phyloP scores from a whole-genome alignment of 2,888 invertebrate genomes.

The Aricia artaxerxes region DNA sequence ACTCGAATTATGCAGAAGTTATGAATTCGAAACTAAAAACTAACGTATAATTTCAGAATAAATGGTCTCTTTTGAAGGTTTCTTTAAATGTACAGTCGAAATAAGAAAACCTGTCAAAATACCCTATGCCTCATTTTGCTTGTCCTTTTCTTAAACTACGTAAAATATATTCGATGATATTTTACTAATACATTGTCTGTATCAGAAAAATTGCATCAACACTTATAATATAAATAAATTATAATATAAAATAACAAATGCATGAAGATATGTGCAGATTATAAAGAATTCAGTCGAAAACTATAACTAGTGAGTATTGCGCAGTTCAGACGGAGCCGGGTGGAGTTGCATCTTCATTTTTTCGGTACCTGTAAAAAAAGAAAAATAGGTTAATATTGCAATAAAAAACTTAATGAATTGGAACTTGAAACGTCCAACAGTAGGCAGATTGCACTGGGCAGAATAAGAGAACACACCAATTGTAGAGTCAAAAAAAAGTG shows the following conservation, averaged over 20 bases:
- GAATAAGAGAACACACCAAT: not conserved
- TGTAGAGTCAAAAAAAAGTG: not conserved
- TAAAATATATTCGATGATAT: slow-evolving; percentile 45
- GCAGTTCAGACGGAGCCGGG: slow-evolving; percentile 45
- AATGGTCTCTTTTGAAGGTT: slow-evolving; percentile 68
- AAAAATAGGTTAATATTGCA: slow-evolving; percentile 38
- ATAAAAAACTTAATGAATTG: too few species aligned
- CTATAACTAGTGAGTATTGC: slow-evolving; percentile 68
- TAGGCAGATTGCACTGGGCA: too few species aligned
- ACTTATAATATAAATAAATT: slow-evolving; percentile 48
- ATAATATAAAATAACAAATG: slow-evolving; percentile 64
- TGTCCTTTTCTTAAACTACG: slow-evolving; percentile 63
- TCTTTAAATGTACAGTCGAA: slow-evolving; percentile 68
- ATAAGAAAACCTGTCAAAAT: slow-evolving; percentile 72
- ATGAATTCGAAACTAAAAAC: slow-evolving; percentile 52
- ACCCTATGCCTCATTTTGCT: slow-evolving; percentile 75
- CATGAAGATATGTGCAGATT: slow-evolving; percentile 66
- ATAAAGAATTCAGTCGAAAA: slow-evolving; percentile 64
- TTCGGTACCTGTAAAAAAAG: slow-evolving; percentile 60
- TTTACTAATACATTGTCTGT: slow-evolving; percentile 46
- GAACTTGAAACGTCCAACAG: too few species aligned
- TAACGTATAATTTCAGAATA: slow-evolving; percentile 50
- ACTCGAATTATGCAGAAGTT: slow-evolving; percentile 71
- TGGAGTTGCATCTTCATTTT: slow-evolving; percentile 40
- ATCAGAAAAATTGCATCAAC: slow-evolving; percentile 48